Percentiles rank a stretch among this genome's conserved stretches.
phyloP scores from a whole-genome alignment of 1,140 invertebrate genomes.

The Melitaea cinxia region DNA sequence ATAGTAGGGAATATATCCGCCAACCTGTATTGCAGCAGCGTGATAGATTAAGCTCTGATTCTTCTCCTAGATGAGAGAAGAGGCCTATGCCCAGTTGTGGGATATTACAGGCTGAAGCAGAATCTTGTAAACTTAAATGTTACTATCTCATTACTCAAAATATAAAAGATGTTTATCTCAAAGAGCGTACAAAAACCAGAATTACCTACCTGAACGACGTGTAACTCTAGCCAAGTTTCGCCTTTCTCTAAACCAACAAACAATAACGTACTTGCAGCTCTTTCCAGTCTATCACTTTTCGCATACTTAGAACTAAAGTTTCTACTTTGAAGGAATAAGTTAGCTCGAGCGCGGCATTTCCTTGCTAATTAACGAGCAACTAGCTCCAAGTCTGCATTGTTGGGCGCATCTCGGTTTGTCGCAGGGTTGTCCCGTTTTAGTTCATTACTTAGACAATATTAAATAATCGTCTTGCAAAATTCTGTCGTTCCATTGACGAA shows the following conservation, averaged over 20 bases:
- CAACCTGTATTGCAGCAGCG: no score
- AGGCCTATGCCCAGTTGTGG: no score
- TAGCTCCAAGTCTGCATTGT: constrained; percentile 33
- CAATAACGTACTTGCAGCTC: constrained; percentile 25
- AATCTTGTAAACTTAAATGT: no score
- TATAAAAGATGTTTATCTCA: neutral
- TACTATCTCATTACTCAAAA: no score
- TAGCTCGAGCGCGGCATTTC: constrained; percentile 33
- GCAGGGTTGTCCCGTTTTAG: constrained; percentile 13
- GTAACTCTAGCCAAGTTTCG: constrained; percentile 2
- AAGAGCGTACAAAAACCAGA: neutral
- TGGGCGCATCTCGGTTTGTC: constrained; percentile 32
- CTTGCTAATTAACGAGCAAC: constrained; percentile 40
- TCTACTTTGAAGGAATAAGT: constrained; percentile 36
- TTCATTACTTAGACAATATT: neutral
- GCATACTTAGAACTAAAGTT: constrained; percentile 36
- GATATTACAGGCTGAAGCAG: no score
- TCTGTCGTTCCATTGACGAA: no score
- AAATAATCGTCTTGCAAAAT: no score
- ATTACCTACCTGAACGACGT: neutral
- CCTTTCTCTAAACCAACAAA: constrained; percentile 21
- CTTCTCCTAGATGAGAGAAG: no score
- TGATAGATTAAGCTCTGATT: no score
- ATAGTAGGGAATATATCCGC: no score
- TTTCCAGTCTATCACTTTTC: constrained; percentile 35